Evolutionary conservation across 1,140 invertebrate genomes (phyloP).

Genomic region (Cardiocondyla obscurior): DNA sequence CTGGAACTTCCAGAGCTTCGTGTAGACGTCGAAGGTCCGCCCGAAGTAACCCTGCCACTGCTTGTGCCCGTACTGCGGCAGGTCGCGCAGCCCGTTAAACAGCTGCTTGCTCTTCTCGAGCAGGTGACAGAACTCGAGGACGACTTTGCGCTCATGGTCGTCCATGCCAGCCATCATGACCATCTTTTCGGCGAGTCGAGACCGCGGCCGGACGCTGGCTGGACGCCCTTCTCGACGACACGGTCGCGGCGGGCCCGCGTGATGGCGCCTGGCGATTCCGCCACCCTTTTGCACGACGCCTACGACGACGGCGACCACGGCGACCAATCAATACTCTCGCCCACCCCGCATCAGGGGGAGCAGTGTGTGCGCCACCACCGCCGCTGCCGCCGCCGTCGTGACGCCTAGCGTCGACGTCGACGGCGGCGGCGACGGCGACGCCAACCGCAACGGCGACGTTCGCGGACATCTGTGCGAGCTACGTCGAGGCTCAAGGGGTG

Average conservation of each 20-base stretch:
- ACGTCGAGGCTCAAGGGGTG: neutral
- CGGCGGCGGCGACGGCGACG: constrained; percentile 9
- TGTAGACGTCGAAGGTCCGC: constrained; percentile 98
- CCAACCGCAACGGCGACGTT: constrained; percentile 59
- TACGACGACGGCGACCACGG: constrained; percentile 59
- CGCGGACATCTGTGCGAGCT: constrained; percentile 57
- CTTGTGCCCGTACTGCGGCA: constrained; percentile 98
- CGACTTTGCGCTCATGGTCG: constrained; percentile 96
- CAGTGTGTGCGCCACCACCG: constrained; percentile 59
- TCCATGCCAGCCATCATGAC: constrained; percentile 91
- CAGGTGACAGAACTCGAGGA: constrained; percentile 97
- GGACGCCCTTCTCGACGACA: constrained; percentile 67
- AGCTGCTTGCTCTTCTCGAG: constrained; percentile 98
- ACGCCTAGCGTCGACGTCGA: constrained; percentile 66
- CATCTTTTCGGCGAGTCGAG: constrained; percentile 83
- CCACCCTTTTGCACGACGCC: constrained; percentile 70
- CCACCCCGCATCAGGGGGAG: constrained; percentile 78
- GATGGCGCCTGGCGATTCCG: constrained; percentile 79
- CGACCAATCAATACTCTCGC: constrained; percentile 77
- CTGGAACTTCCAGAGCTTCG: constrained; percentile 99
- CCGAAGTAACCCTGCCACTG: constrained; percentile 99
- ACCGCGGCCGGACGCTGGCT: constrained; percentile 75
- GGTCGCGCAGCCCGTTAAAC: constrained; percentile 97
- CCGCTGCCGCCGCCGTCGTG: constrained; percentile 45
- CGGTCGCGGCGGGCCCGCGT: constrained; percentile 79